phyloP scores from a whole-genome alignment of 2,797 vertebrate species.

The Lutjanus campechanus region DNA sequence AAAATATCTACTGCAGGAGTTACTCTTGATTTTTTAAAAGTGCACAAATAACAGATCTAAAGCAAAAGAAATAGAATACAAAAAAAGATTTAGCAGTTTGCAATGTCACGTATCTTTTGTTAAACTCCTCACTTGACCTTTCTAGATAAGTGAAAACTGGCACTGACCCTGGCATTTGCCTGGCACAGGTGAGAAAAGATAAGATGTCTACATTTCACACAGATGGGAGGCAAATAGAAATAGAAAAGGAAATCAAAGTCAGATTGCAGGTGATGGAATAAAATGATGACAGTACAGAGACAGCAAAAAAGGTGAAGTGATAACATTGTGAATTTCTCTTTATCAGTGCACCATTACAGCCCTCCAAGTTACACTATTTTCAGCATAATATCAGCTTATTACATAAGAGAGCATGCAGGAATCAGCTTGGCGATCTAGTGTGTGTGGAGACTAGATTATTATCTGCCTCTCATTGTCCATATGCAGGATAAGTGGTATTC shows the following conservation, averaged over 20 bases:
- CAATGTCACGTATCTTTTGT: background rate
- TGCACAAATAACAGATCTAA: background rate
- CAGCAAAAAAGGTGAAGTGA: background rate
- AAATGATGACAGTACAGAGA: background rate
- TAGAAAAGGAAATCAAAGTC: background rate
- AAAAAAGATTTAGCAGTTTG: background rate
- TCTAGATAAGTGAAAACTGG: background rate
- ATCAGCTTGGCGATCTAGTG: background rate
- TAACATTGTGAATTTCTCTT: no score
- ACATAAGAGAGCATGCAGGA: background rate
- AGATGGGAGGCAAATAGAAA: background rate
- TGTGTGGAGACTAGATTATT: constrained; percentile 31
- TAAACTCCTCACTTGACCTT: background rate
- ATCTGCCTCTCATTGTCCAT: constrained; percentile 50
- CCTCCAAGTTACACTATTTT: background rate
- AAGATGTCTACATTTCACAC: background rate
- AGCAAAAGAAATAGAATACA: background rate
- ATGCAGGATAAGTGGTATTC: constrained; percentile 33
- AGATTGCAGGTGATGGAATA: background rate
- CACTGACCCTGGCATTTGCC: background rate
- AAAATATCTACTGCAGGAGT: background rate
- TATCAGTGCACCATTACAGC: background rate
- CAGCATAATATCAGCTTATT: background rate
- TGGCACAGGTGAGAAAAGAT: background rate
- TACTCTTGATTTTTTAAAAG: no score